Base-by-base conservation (phyloP, 2,888 invertebrate genomes). In the Ashinkailepas kermadecensis region DNA sequence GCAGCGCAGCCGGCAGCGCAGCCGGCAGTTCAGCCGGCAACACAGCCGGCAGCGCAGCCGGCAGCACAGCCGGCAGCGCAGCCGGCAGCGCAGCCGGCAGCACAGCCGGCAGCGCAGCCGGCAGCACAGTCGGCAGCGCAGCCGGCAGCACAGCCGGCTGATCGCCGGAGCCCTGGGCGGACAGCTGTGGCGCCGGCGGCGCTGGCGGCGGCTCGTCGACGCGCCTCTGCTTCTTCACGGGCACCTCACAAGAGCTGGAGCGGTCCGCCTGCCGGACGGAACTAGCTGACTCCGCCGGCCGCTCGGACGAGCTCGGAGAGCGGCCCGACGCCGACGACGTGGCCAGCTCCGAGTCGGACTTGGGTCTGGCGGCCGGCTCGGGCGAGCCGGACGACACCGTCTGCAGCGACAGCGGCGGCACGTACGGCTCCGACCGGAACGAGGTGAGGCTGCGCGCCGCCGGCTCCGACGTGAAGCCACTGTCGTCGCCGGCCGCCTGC, bases 371-470 rank as follows among this genome's bases (percentile, higher is more conserved):
- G 67, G 67, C 23, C 25, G 67, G 12, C 25, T 67, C 67, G 12
- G 67, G 11, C 25, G 67, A 10, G 67, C n/a, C n/a, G 67, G 67
- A 6, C 62, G 62, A 62, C 25, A 25, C 13, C 65, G 23, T n/a
- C 65, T n/a, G 65, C 65, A 65, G 65, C 65, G 65, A 23, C 65
- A 67, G 67, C 67, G 67, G 67, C 25, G 67, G 67, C 67, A 67
- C 67, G 25, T 67, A 67, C 25, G 67, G 23, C 25, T n/a, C 67
- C 39, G 25, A 25, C 25, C 15, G 9, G 62, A 39, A 39, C 62
- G 62, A 18, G 18, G 62, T 13, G n/a, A 23, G 65, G 23, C 65
- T 23, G n/a, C 65, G 65, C 25, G 67, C n/a, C 67, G 67, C n/a
- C 67, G 65, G 9, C 25, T 67, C 67, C 67, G 67, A 67, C 25